phyloP scores from a whole-genome alignment of 2,797 vertebrate genomes.

The Benthosema pterotum region DNA sequence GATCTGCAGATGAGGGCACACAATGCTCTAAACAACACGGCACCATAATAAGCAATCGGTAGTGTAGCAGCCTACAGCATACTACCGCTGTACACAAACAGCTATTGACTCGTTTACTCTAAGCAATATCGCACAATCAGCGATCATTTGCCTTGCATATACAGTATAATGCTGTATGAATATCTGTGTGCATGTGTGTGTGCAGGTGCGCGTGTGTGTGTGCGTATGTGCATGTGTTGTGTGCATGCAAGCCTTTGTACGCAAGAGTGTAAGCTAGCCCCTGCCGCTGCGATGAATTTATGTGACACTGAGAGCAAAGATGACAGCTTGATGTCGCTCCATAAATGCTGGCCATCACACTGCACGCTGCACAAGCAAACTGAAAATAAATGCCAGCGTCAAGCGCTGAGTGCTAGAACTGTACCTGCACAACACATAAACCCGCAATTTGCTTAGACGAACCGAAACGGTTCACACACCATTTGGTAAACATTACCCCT shows the following conservation, averaged over 20 bases:
- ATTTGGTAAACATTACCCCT: slow-evolving; percentile 17
- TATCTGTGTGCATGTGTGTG: no score
- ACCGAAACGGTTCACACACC: slow-evolving; percentile 1
- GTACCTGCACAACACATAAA: slow-evolving; percentile 9
- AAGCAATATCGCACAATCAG: slow-evolving; percentile 41
- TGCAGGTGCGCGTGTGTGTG: no score
- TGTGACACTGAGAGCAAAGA: slow-evolving; percentile 31
- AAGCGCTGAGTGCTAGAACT: not conserved
- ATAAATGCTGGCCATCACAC: slow-evolving; percentile 32
- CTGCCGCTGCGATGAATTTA: slow-evolving; percentile 30
- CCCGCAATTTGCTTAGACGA: slow-evolving; percentile 8
- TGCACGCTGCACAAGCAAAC: slow-evolving; percentile 18
- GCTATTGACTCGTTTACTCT: slow-evolving; percentile 42
- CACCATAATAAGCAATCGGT: slow-evolving; percentile 12
- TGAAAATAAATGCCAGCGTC: slow-evolving; percentile 24
- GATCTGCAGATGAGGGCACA: slow-evolving; percentile 29
- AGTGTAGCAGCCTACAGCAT: slow-evolving; percentile 13
- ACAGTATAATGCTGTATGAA: no score
- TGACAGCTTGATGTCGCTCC: slow-evolving; percentile 32
- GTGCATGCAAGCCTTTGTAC: no score
- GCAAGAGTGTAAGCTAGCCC: no score
- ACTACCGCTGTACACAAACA: slow-evolving; percentile 29
- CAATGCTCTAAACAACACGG: slow-evolving; percentile 29
- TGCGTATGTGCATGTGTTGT: no score
- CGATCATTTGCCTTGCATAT: no score